Conservation (phyloP, 2,113 vertebrate species). For the Crotalus helleri region DNA sequence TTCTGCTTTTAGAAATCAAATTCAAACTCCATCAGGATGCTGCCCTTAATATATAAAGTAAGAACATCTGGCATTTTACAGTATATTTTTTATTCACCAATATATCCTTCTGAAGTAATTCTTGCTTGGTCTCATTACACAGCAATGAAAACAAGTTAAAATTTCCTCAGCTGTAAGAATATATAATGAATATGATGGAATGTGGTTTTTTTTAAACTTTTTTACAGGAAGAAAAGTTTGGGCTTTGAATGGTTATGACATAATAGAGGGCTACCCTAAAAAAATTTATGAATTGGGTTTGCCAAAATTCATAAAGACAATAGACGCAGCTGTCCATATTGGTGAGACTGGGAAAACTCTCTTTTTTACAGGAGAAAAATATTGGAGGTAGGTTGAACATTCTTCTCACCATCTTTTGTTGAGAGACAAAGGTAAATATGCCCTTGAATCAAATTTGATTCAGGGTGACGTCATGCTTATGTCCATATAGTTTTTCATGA, state of each 20-base stretch:
- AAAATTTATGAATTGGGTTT: constrained; percentile 90
- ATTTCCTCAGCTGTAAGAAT: neutral
- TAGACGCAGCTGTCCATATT: constrained; percentile 87
- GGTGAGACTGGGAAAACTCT: constrained; percentile 81
- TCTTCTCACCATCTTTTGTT: neutral
- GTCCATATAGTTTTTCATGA: neutral
- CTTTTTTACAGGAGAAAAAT: constrained; percentile 85
- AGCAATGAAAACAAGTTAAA: neutral
- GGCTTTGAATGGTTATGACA: constrained; percentile 88
- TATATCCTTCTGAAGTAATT: neutral
- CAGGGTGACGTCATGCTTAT: neutral
- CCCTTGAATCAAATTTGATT: neutral
- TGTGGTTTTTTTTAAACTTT: constrained; percentile 1
- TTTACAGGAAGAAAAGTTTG: constrained; percentile 86
- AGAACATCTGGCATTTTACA: neutral
- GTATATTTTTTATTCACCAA: too few relatives aligned
- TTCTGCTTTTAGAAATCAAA: neutral
- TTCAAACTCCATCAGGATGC: neutral
- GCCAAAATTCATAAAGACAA: constrained; percentile 79
- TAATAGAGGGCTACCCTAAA: constrained; percentile 86
- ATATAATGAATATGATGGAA: neutral
- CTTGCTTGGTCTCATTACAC: neutral
- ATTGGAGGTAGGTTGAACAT: constrained; percentile 82
- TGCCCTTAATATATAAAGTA: neutral
- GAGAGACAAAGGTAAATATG: neutral